Base-by-base conservation (phyloP, 2,797 vertebrate species). In the Sternotherus odoratus region DNA sequence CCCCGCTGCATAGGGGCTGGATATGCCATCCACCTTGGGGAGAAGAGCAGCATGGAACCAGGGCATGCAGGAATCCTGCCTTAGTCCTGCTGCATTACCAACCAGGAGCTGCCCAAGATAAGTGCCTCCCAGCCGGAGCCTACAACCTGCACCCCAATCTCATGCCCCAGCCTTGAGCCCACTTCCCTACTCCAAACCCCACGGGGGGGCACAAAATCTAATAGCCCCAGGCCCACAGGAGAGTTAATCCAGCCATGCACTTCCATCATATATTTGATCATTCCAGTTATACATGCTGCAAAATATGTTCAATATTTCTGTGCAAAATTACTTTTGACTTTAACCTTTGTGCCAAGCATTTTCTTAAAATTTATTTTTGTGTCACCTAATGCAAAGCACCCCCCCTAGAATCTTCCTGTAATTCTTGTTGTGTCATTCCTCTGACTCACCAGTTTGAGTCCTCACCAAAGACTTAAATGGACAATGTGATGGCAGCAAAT, bases 381-480 rank as follows among this genome's bases (percentile, higher is more conserved):
- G 23, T 4, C 57, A 28, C 60, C 12, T 43, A 6, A 51, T 79
- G 5, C 1, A 79, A 85, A 86, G 57, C n/a, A 43, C 6, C 50
- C 63, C 12, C 23, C 5, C 23, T 3, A 33, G 1, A 46, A 86
- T 46, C 79, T 13, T 78, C 24, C 46, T 33, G 24, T 50, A 78
- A 19, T 1, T 39, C 17, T 12, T 50, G 4, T 0, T 60, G 51
- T 3, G 16, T 43, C 12, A 30, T 21, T 26, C 46, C 5, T 75
- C 19, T 49, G 28, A 12, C 1, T 0, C 36, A 46, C 54, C 46
- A 2, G 8, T 2, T 81, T 69, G 5, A 87, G 36, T 3, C 3
- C 36, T 63, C 8, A 72, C 4, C 30, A 17, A 82, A 91, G 93
- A 69, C 54, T 79, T 3, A 74, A 4, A 72, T 2, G 0, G 36